Base-by-base conservation (phyloP, 2,113 vertebrate genomes). In the Brienomyrus brachyistius region DNA sequence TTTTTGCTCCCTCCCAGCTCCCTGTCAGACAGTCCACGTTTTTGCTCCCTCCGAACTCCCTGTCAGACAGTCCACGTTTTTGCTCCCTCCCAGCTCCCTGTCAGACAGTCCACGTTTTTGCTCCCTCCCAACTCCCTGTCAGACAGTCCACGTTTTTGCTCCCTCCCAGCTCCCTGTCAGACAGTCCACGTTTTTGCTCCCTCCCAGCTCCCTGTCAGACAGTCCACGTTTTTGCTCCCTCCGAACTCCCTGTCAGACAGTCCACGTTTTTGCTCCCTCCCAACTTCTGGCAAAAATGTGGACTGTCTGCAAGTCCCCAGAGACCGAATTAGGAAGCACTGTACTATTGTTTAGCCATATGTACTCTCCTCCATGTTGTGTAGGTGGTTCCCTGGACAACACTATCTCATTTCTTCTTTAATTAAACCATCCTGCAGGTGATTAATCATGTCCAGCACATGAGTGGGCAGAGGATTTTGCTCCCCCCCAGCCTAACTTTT, bases 341-440 rank as follows among this genome's bases (percentile, higher is more conserved):
- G n/a, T 86, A 54, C n/a, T 48, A 86, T 52, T 10, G 19, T 31
- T 9, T n/a, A 17, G 21, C 50, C n/a, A 86, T 86, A 50, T 86
- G 43, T 52, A 54, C 85, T 35, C 27, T 35, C 47, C 85, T 86
- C 50, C 35, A 80, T 52, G 50, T 5, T 86, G 85, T 86, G 85
- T 50, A 86, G 85, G 85, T 19, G 5, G 85, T 51, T 86, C 47
- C 85, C 85, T n/a, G 23, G 43, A 21, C 83, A n/a, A 50, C 43
- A 27, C 47, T n/a, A 50, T 86, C 43, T 47, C 47, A 23, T 50
- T 86, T 35, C 48, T 86, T 35, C 47, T 27, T 86, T 86, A 52
- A 52, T 52, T 86, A 86, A 84, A 86, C 47, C 85, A 86, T 86
- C 11, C 48, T 86, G 85, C 85, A 52, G 50, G 23, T 86, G 85